Base-by-base conservation (phyloP, 2,797 vertebrate species). In the Pseudopleuronectes americanus region DNA sequence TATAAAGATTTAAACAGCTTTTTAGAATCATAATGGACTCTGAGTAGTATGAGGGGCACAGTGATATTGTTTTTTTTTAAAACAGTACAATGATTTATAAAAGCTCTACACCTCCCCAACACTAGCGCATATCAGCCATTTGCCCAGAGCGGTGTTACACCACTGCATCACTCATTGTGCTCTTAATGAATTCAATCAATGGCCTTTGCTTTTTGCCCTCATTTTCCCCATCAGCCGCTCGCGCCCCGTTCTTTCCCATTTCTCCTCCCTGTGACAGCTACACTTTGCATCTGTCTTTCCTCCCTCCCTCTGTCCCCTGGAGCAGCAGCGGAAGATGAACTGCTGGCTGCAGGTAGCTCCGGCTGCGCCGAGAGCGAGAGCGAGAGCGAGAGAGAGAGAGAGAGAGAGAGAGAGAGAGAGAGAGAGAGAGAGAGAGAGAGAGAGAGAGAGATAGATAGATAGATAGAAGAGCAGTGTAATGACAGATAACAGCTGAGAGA, bases 161-260 rank as follows among this genome's bases (percentile, higher is more conserved):
- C 53, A 54, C 67, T 31, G 56, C 77, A 81, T 85, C 76, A 70
- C 58, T 86, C 71, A 83, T 45, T 79, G 64, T 45, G 69, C 28
- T 73, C 63, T 59, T 86, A 80, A 89, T 80, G 64, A 76, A 81
- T 77, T 83, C 71, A 86, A 85, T 88, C 80, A 71, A 89, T 79
- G 83, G 62, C 62, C 76, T 76, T 81, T 64, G 71, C 56, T 77
- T 77, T 80, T 67, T 14, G 8, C 69, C 68, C 69, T 83, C 58
- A 72, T 81, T 84, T 77, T 75, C 80, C 75, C 58, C 17, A 71
- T 68, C 66, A 64, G 63, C 68, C 16, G 14, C 57, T 64, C 59
- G 16, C 12, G 49, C 64, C 21, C 24, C 68, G 19, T 52, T 64
- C 47, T 54, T 77, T 76, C 19, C 70, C 53, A 28, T 64, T 60